phyloP scores from a whole-genome alignment of 2,888 invertebrate species.

The Trissolcus brochymenae region DNA sequence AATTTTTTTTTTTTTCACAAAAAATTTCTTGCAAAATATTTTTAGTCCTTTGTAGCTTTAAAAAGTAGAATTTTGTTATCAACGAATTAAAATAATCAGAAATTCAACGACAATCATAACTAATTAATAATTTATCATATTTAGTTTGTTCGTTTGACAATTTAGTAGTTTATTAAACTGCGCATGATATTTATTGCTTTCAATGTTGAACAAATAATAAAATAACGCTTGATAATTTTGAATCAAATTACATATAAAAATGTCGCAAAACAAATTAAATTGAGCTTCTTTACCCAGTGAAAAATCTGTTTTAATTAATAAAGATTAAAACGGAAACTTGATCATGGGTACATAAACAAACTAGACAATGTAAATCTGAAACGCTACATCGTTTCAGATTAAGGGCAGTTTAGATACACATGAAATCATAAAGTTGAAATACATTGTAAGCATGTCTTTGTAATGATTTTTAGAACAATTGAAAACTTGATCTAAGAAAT shows the following conservation, averaged over 20 bases:
- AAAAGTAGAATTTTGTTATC: too few relatives aligned
- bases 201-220: slow-evolving; percentile 10
- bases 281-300: slow-evolving; percentile 49
- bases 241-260: too few relatives aligned
- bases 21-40: too few relatives aligned
- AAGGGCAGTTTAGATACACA: slow-evolving; percentile 63
- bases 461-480: not conserved
- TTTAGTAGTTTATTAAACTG: not conserved
- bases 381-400: slow-evolving; percentile 53
- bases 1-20: too few relatives aligned
- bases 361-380: slow-evolving; percentile 67
- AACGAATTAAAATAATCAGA: too few relatives aligned
- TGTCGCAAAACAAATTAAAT: not conserved
- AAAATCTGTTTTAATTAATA: slow-evolving; percentile 57
- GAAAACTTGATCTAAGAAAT: slow-evolving; percentile 25
- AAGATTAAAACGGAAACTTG: slow-evolving; percentile 30
- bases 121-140: too few relatives aligned
- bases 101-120: too few relatives aligned
- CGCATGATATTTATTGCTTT: slow-evolving; percentile 30
- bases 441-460: slow-evolving; percentile 8
- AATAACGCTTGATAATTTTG: not conserved
- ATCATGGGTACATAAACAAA: slow-evolving; percentile 64
- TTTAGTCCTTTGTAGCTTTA: too few relatives aligned
- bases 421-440: not conserved
- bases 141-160: too few relatives aligned